These are phyloP conservation scores for Picathartes gymnocephalus DNA, from an alignment of 2,113 vertebrate species.

Conservation along the genomic window DNA sequence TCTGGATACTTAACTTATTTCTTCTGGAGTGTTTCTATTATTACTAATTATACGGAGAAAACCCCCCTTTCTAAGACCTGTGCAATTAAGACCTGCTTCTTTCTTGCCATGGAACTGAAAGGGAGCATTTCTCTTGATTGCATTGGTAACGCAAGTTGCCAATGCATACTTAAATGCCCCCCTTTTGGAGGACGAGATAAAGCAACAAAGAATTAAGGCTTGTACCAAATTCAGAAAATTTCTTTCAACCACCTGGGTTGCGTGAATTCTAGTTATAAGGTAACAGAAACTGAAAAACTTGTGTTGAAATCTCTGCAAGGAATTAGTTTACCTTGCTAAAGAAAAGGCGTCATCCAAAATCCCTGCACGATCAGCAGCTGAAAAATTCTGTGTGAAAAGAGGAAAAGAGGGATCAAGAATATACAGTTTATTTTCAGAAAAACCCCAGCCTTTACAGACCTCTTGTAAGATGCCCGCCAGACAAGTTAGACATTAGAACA, in stretches of 20 bases:
- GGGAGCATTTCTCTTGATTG: neutral
- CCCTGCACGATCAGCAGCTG: conserved; percentile 74
- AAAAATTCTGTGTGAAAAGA: conserved; percentile 65
- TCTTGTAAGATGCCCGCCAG: neutral
- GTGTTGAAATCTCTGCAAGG: neutral
- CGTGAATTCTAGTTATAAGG: neutral
- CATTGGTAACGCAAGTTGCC: neutral
- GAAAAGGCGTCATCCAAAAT: conserved; percentile 81
- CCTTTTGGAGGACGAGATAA: neutral
- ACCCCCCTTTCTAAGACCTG: neutral
- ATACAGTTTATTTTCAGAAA: neutral
- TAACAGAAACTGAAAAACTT: neutral
- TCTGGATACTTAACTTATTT: neutral
- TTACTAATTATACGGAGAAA: neutral
- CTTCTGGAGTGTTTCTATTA: neutral
- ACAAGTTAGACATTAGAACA: neutral
- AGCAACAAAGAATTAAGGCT: neutral
- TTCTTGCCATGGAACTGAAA: neutral
- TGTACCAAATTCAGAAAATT: neutral
- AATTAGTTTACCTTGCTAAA: conserved; percentile 80
- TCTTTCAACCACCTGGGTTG: neutral
- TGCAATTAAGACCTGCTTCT: neutral
- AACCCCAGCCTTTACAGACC: neutral
- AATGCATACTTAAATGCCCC: neutral
- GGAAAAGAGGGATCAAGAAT: neutral